Evolutionary conservation across 2,888 invertebrate genomes (phyloP).

Genomic region (Uloborus plumipes): DNA sequence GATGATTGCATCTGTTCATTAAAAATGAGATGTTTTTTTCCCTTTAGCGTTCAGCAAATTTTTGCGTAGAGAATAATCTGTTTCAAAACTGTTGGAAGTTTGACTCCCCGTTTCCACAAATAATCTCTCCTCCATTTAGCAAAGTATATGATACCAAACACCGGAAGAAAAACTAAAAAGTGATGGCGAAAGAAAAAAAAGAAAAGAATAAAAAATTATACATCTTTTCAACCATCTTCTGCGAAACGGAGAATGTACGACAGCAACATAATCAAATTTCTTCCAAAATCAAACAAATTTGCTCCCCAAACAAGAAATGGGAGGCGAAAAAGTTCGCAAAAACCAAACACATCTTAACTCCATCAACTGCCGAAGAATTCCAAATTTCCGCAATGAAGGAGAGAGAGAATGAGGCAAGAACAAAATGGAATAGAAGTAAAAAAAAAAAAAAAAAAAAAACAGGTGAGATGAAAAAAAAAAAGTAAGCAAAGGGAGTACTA

Average conservation of each 20-base stretch:
- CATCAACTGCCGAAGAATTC: constrained; percentile 56
- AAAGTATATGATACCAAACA: neutral
- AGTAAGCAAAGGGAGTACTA: constrained; percentile 3
- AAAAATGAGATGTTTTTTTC: too few relatives aligned
- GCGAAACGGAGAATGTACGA: constrained; percentile 21
- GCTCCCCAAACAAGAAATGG: constrained; percentile 50
- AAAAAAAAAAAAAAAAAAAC: neutral
- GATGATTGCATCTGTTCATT: too few relatives aligned
- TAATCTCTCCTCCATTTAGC: neutral
- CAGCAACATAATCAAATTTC: constrained; percentile 60
- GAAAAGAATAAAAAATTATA: neutral
- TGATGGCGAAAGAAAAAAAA: neutral
- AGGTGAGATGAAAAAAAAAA: constrained; percentile 22
- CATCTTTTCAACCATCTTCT: constrained; percentile 1
- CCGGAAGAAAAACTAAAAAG: neutral
- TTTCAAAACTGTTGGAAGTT: too few relatives aligned
- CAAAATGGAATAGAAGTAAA: constrained; percentile 12
- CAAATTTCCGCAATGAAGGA: constrained; percentile 47
- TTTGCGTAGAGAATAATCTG: too few relatives aligned
- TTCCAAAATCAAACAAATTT: constrained; percentile 60
- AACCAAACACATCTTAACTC: constrained; percentile 58
- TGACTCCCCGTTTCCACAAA: too few relatives aligned
- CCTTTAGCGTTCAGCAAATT: too few relatives aligned
- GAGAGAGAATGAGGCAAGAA: constrained; percentile 9
- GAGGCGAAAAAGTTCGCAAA: constrained; percentile 43